phyloP scores from a whole-genome alignment of 1,140 invertebrate genomes.

The Delia radicum region DNA sequence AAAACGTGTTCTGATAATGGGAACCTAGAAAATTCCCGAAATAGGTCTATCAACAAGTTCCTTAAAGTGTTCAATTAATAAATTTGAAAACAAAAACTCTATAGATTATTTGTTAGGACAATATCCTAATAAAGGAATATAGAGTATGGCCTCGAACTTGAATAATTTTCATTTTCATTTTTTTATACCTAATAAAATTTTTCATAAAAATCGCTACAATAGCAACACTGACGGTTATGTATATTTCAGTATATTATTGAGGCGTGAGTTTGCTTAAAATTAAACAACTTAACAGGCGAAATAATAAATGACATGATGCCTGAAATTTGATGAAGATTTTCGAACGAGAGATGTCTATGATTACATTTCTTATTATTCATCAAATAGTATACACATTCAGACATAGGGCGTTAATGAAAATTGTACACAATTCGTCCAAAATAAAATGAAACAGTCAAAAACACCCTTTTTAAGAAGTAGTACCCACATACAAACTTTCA shows the following conservation, averaged over 20 bases:
- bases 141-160: too few species aligned
- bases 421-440: not conserved
- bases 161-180: too few species aligned
- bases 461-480: not conserved
- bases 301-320: constrained; percentile 10
- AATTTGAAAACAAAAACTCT: too few species aligned
- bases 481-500: not conserved
- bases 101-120: too few species aligned
- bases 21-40: too few species aligned
- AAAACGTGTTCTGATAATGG: too few species aligned
- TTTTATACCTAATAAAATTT: too few species aligned
- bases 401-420: constrained; percentile 2
- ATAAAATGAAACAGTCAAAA: not conserved
- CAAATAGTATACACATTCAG: not conserved
- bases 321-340: constrained; percentile 28
- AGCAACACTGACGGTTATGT: not conserved
- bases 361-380: not conserved
- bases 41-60: too few species aligned
- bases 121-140: too few species aligned
- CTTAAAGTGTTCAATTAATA: too few species aligned
- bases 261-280: constrained; percentile 21
- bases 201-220: not conserved
- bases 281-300: constrained; percentile 8
- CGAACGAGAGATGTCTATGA: constrained; percentile 32
- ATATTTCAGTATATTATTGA: constrained; percentile 5